Percentiles rank a stretch among this genome's conserved stretches.
Evolutionary conservation across 2,113 vertebrate genomes (phyloP).

Genomic region (Alces alces): DNA sequence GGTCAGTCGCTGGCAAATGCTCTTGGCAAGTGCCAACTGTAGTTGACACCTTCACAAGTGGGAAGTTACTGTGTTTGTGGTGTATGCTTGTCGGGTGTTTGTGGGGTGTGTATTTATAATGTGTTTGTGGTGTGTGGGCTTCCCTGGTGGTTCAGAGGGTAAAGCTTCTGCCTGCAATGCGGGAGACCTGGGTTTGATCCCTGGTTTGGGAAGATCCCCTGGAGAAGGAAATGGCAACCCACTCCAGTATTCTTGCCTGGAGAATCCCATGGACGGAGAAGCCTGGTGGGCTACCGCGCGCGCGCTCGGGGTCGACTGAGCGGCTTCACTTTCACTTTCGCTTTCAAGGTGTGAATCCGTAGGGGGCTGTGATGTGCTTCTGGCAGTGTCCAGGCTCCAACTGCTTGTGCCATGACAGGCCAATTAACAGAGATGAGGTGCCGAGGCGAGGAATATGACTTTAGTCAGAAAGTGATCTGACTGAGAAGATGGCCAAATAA

Average conservation of each 20-base stretch:
- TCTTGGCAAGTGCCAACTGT: accelerated
- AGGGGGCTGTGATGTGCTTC: neutral
- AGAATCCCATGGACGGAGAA: too few relatives aligned
- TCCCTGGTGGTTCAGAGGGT: too few relatives aligned
- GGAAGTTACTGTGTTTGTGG: neutral
- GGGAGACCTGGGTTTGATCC: too few relatives aligned
- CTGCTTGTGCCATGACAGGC: neutral
- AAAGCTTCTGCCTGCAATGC: too few relatives aligned
- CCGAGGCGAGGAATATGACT: neutral
- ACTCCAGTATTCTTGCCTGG: too few relatives aligned
- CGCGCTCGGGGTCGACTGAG: too few relatives aligned
- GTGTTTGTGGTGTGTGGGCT: too few relatives aligned
- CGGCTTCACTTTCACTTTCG: too few relatives aligned
- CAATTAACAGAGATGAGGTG: neutral
- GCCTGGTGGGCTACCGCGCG: too few relatives aligned
- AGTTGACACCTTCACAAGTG: accelerated
- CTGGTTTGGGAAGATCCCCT: too few relatives aligned
- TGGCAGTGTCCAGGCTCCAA: neutral
- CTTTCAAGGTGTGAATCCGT: neutral
- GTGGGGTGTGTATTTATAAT: neutral
- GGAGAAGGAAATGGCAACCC: too few relatives aligned
- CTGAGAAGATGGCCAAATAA: neutral
- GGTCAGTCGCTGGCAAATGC: accelerated
- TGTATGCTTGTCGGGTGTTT: neutral
- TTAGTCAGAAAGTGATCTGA: neutral